phyloP scores from a whole-genome alignment of 1,140 invertebrate species.

The Drosophila pallidifrons region DNA sequence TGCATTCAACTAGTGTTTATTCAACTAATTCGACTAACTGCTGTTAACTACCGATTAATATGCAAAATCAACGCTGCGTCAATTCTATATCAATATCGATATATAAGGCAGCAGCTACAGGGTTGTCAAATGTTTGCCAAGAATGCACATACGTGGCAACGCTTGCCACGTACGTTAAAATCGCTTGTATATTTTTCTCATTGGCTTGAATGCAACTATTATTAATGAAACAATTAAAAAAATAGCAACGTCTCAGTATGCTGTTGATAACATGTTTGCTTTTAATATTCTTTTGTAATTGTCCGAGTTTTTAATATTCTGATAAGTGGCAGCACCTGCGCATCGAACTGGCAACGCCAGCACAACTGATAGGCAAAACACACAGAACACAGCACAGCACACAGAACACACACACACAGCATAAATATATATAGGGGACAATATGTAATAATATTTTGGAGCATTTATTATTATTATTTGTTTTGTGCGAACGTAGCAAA shows the following conservation, averaged over 20 bases:
- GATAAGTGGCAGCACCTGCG: neutral
- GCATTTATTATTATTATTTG: slow-evolving; percentile 31
- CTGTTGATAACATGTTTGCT: neutral
- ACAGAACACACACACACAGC: neutral
- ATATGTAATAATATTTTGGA: slow-evolving; percentile 45
- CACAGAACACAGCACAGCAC: too few relatives aligned
- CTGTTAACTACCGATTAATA: too few relatives aligned
- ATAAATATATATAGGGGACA: slow-evolving; percentile 13
- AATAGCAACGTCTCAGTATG: neutral
- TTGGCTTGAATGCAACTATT: neutral
- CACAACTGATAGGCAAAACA: slow-evolving; percentile 31
- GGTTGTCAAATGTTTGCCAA: neutral
- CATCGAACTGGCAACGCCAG: slow-evolving; percentile 26
- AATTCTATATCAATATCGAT: neutral
- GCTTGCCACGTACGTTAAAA: slow-evolving; percentile 31
- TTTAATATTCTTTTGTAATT: too few relatives aligned
- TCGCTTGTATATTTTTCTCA: neutral
- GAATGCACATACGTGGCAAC: slow-evolving; percentile 34
- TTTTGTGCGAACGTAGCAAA: slow-evolving; percentile 39
- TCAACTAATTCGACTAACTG: too few relatives aligned
- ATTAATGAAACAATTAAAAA: neutral
- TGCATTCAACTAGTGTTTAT: too few relatives aligned
- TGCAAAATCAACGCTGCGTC: too few relatives aligned
- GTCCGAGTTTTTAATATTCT: neutral
- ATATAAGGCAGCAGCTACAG: neutral